phyloP scores from a whole-genome alignment of 1,140 invertebrate species.

The Drosophila malerkotliana region DNA sequence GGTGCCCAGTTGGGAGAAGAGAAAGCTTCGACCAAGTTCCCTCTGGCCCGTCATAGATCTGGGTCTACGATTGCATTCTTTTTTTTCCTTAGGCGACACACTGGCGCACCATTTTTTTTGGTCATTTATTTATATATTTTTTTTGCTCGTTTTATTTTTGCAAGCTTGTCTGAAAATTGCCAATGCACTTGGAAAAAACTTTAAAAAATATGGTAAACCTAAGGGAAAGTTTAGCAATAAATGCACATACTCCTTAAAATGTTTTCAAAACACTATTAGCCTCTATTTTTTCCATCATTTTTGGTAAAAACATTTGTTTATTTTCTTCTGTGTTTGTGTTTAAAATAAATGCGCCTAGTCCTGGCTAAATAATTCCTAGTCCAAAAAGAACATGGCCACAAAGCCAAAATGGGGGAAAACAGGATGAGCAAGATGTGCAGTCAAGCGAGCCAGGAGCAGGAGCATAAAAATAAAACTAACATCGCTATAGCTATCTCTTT shows the following conservation, averaged over 20 bases:
- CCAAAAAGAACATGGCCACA: constrained; percentile 41
- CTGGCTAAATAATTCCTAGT: constrained; percentile 59
- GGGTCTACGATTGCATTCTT: constrained; percentile 70
- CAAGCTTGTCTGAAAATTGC: constrained; percentile 25
- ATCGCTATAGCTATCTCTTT: constrained; percentile 14
- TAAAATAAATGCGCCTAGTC: constrained; percentile 58
- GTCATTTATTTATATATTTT: constrained; percentile 58
- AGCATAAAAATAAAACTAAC: constrained; percentile 54
- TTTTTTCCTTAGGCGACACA: constrained; percentile 48
- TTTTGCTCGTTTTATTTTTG: constrained; percentile 21
- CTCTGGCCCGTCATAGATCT: constrained; percentile 54
- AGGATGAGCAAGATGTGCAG: constrained; percentile 64
- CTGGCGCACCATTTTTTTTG: constrained; percentile 61
- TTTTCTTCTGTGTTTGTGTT: constrained; percentile 14
- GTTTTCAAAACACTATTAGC: not conserved
- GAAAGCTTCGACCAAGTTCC: constrained; percentile 10
- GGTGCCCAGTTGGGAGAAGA: not conserved
- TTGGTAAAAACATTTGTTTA: not conserved
- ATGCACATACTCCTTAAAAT: not conserved
- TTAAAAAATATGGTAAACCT: not conserved
- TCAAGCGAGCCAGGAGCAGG: constrained; percentile 58
- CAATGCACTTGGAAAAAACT: constrained; percentile 8
- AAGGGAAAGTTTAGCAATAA: not conserved
- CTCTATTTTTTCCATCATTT: not conserved
- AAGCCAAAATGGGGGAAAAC: constrained; percentile 36